These are phyloP conservation scores for Trimorus sp. DNA, from an alignment of 2,888 invertebrate species.

Conservation along the genomic window DNA sequence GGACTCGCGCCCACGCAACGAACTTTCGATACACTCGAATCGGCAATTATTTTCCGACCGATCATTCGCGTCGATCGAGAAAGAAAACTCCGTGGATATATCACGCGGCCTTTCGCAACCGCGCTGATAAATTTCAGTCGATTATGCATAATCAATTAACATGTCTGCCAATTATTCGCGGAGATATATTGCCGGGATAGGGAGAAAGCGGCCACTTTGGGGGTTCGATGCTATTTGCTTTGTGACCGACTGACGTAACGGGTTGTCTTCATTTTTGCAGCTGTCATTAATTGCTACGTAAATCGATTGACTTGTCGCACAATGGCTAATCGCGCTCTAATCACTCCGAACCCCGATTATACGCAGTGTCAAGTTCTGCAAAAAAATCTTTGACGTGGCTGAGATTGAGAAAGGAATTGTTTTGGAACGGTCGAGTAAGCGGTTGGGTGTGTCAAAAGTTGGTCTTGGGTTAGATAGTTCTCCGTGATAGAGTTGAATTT, in stretches of 20 bases:
- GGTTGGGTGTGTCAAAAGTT: too few species aligned
- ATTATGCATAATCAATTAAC: conserved; percentile 43
- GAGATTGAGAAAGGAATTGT: conserved; percentile 5
- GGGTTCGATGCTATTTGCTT: conserved; percentile 25
- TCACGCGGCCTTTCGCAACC: conserved; percentile 31
- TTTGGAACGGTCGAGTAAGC: not conserved
- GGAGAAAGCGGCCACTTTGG: conserved; percentile 40
- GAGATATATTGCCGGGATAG: conserved; percentile 24
- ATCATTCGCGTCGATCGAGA: conserved; percentile 9
- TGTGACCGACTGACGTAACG: conserved; percentile 21
- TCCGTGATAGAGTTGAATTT: too few species aligned
- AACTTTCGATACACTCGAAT: conserved; percentile 46
- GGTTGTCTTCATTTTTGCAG: conserved; percentile 34
- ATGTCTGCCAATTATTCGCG: conserved; percentile 21
- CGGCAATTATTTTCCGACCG: conserved; percentile 43
- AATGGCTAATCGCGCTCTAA: conserved; percentile 22
- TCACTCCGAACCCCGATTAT: not conserved
- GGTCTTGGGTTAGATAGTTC: too few species aligned
- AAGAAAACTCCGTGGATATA: conserved; percentile 30
- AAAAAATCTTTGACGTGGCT: not conserved
- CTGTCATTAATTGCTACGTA: conserved; percentile 11
- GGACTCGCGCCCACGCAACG: conserved; percentile 54
- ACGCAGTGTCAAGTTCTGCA: not conserved
- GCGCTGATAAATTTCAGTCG: conserved; percentile 36
- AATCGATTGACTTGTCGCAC: conserved; percentile 15